Conservation (phyloP, 1,140 invertebrate species). For the Philaenus spumarius region DNA sequence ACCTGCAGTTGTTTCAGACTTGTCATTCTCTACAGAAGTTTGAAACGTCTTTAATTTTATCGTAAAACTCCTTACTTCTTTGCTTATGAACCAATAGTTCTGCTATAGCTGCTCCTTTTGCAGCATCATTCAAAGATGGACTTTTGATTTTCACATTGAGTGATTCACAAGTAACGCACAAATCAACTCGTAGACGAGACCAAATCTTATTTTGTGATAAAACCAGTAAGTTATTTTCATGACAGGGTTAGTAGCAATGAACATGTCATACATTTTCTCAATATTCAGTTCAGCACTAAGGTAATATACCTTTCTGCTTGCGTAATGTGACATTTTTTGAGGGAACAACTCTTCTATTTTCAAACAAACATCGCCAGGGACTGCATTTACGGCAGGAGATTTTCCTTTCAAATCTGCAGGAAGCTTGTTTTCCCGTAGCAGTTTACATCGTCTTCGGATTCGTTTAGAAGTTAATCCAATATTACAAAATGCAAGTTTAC, state of each 20-base stretch:
- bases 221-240: no score
- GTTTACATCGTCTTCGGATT: slow-evolving; percentile 1
- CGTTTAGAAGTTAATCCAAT: not conserved
- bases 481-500: no score
- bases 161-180: not conserved
- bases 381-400: not conserved
- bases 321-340: not conserved
- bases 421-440: no score
- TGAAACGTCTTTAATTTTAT: not conserved
- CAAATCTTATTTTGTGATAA: no score
- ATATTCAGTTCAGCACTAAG: no score
- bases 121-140: not conserved
- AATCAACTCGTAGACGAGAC: no score
- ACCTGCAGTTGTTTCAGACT: no score
- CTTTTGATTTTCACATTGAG: not conserved
- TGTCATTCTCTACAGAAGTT: not conserved
- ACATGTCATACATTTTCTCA: no score
- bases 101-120: slow-evolving; percentile 3
- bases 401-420: not conserved
- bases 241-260: no score
- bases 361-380: not conserved
- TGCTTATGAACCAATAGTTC: slow-evolving; percentile 6
- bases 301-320: not conserved
- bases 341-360: slow-evolving; percentile 2
- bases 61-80: slow-evolving; percentile 4